These are phyloP conservation scores for Pachyuromys duprasi DNA, from an alignment of 2,797 vertebrate species.

Conservation along the genomic window DNA sequence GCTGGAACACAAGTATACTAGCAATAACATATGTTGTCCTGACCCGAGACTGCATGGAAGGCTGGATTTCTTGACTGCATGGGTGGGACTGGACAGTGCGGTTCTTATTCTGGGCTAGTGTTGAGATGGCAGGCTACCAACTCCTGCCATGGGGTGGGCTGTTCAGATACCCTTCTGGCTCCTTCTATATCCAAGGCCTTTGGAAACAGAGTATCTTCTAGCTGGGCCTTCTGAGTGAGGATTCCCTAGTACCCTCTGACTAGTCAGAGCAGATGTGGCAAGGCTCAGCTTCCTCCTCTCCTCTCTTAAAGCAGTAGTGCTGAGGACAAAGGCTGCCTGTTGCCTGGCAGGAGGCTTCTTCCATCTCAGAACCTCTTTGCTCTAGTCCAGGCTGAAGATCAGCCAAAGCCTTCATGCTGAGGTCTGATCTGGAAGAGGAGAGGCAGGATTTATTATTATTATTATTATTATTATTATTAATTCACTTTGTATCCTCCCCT, in stretches of 20 bases:
- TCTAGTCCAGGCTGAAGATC: neutral
- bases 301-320: neutral
- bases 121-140: neutral
- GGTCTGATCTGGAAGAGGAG: neutral
- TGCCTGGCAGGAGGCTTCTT: neutral
- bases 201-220: neutral
- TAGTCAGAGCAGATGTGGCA: neutral
- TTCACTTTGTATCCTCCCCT: too few relatives aligned
- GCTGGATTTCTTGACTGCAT: neutral
- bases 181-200: neutral
- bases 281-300: neutral
- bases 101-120: neutral
- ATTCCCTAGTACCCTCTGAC: neutral
- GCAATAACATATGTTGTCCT: neutral
- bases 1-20: neutral
- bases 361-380: neutral
- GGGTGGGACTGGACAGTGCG: too few relatives aligned
- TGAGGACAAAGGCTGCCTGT: neutral
- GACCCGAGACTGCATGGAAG: neutral
- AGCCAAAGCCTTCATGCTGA: neutral
- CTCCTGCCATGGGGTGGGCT: neutral
- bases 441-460: neutral
- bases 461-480: too few relatives aligned
- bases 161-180: neutral
- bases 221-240: neutral